Percentiles rank a stretch among this genome's conserved stretches.
Conservation (phyloP, 2,113 vertebrate species). For the Nannospalax galili region DNA sequence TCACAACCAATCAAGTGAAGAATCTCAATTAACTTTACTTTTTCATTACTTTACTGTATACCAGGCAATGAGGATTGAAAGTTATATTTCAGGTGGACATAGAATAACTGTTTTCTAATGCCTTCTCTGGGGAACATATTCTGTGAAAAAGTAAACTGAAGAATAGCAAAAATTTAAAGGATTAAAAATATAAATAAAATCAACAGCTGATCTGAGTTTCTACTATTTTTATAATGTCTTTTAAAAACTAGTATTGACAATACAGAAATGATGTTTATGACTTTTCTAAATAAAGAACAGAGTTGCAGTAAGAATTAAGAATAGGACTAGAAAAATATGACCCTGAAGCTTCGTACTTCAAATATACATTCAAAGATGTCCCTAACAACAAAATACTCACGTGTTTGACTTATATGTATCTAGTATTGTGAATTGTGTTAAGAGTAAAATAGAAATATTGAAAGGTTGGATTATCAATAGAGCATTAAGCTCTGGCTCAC, state of each 20-base stretch:
- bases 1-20: too few relatives aligned
- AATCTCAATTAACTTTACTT: too few relatives aligned
- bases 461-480: neutral
- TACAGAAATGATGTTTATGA: neutral
- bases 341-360: neutral
- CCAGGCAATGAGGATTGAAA: too few relatives aligned
- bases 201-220: slow-evolving; percentile 51
- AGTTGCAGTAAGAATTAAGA: slow-evolving; percentile 35
- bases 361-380: neutral
- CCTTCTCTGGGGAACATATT: too few relatives aligned
- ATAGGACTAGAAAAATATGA: neutral
- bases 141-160: too few relatives aligned
- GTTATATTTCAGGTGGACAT: too few relatives aligned
- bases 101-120: too few relatives aligned
- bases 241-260: slow-evolving; percentile 28
- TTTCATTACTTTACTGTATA: too few relatives aligned
- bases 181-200: neutral
- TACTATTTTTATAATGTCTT: slow-evolving; percentile 18
- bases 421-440: neutral
- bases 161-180: too few relatives aligned
- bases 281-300: slow-evolving; percentile 30
- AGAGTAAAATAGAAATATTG: neutral
- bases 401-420: slow-evolving; percentile 13
- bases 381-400: neutral
- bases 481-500: neutral